phyloP scores from a whole-genome alignment of 2,888 invertebrate genomes.

The Cacoxenus indagator region DNA sequence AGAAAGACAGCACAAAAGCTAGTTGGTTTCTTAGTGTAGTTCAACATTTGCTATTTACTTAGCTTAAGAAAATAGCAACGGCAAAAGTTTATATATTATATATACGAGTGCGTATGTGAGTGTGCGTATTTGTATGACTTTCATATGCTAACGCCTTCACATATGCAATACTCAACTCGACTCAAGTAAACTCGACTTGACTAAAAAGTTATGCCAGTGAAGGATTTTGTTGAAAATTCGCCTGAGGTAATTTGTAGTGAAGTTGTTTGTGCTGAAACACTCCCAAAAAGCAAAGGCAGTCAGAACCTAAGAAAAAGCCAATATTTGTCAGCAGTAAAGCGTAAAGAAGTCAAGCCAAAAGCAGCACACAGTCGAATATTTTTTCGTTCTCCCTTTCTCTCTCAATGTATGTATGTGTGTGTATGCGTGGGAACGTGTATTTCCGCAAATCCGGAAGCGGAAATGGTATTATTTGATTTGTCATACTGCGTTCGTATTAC shows the following conservation, averaged over 20 bases:
- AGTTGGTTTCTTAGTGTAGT: constrained; percentile 65
- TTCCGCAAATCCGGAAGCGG: constrained; percentile 41
- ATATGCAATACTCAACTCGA: constrained; percentile 29
- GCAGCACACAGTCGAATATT: not conserved
- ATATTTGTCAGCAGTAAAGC: constrained; percentile 39
- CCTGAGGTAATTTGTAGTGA: constrained; percentile 60
- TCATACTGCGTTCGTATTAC: constrained; percentile 14
- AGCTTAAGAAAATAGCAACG: constrained; percentile 53
- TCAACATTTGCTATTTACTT: constrained; percentile 52
- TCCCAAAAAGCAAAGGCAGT: constrained; percentile 33
- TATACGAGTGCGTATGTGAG: not conserved
- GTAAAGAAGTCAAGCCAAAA: not conserved
- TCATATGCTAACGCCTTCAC: not conserved
- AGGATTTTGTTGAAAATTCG: constrained; percentile 31
- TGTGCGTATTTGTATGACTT: constrained; percentile 2
- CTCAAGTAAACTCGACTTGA: constrained; percentile 22
- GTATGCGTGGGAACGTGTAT: not conserved
- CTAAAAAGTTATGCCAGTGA: constrained; percentile 31
- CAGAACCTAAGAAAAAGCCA: constrained; percentile 29
- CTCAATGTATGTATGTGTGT: not conserved
- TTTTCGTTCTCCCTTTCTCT: not conserved
- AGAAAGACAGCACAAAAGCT: constrained; percentile 15
- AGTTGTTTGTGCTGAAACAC: constrained; percentile 63
- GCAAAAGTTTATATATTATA: too few species aligned
- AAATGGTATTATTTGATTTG: constrained; percentile 61